Evolutionary conservation across 2,797 vertebrate genomes (phyloP).

Genomic region (Sebastes miniatus): DNA sequence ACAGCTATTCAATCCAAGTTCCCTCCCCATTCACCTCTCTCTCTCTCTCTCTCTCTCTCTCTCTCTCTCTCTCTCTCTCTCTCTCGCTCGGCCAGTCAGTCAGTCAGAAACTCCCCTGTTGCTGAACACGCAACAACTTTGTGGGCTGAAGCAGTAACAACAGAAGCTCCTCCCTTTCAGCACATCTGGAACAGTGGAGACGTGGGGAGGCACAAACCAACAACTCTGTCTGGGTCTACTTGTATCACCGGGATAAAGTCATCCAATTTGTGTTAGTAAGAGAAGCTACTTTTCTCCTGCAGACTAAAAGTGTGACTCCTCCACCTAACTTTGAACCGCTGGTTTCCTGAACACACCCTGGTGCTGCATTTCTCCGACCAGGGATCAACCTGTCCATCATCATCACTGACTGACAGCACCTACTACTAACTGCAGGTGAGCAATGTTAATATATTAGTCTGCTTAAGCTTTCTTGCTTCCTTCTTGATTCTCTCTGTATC

Average conservation of each 20-base stretch:
- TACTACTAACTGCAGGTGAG: constrained; percentile 55
- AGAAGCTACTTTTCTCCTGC: neutral
- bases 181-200: constrained; percentile 33
- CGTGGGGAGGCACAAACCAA: neutral
- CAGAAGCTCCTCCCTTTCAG: constrained; percentile 51
- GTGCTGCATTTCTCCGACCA: neutral
- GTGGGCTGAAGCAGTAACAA: constrained; percentile 2
- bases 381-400: constrained; percentile 1
- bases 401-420: neutral
- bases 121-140: neutral
- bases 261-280: neutral
- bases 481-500: neutral
- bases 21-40: neutral
- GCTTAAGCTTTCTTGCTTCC: constrained; percentile 8
- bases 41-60: neutral
- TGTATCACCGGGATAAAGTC: neutral
- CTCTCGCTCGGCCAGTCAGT: neutral
- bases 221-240: neutral
- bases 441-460: neutral
- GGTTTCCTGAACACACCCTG: constrained; percentile 46
- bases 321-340: neutral
- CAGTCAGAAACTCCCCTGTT: constrained; percentile 31
- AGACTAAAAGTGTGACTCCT: neutral
- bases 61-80: neutral
- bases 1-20: neutral